Evolutionary conservation across 2,113 vertebrate species (phyloP).

Genomic region (Marmota monax): DNA sequence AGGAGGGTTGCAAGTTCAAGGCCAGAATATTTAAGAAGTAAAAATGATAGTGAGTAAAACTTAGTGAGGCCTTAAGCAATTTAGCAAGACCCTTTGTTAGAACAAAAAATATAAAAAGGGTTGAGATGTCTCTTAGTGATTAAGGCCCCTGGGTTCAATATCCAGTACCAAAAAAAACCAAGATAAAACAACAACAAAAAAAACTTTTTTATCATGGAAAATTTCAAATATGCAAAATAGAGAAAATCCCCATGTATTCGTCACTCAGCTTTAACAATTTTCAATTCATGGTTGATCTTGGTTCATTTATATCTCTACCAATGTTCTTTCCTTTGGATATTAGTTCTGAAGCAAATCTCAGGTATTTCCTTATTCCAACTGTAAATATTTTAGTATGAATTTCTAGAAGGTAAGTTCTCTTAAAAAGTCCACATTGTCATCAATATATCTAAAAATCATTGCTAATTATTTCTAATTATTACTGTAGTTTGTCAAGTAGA

Average conservation of each 20-base stretch:
- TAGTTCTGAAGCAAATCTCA: conserved; percentile 26
- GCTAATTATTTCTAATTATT: neutral
- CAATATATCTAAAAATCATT: conserved; percentile 21
- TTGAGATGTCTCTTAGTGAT: no score
- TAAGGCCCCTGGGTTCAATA: no score
- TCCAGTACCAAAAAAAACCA: neutral
- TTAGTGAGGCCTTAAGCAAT: no score
- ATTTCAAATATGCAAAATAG: neutral
- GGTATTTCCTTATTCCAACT: neutral
- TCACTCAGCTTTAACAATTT: neutral
- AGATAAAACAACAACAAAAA: neutral
- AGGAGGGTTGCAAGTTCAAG: no score
- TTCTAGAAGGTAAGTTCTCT: neutral
- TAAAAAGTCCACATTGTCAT: neutral
- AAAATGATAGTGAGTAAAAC: no score
- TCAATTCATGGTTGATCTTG: neutral
- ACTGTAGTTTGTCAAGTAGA: neutral
- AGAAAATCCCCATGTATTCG: neutral
- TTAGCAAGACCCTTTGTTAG: no score
- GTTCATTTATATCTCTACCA: neutral
- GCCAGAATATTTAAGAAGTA: no score
- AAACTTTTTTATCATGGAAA: neutral
- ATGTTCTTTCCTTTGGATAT: neutral
- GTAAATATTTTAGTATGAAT: conserved; percentile 27
- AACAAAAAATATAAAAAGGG: no score